Conservation (phyloP, 2,113 vertebrate genomes). For the Okapia johnstoni region DNA sequence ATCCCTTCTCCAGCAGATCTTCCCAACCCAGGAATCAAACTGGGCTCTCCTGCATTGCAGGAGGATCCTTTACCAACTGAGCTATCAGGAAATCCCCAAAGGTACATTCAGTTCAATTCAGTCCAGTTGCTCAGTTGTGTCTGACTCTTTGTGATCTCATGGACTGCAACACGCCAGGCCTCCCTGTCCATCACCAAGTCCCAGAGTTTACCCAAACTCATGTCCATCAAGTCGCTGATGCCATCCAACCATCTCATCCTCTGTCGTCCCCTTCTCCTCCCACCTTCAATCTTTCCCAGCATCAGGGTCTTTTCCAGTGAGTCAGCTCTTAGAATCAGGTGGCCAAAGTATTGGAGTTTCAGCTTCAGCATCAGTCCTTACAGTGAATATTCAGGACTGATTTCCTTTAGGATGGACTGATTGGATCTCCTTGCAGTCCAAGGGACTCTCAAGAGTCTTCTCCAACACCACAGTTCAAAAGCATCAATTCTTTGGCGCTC, state of each 20-base stretch:
- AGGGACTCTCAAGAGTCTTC: background rate
- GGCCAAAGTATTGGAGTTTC: background rate
- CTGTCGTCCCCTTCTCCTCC: background rate
- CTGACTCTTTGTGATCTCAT: accelerated
- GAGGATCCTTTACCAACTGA: background rate
- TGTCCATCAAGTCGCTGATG: background rate
- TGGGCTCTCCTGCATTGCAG: background rate
- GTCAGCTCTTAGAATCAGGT: accelerated
- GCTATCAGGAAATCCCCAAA: background rate
- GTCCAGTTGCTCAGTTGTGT: background rate
- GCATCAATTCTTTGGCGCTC: accelerated
- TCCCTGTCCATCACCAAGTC: background rate
- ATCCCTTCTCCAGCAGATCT: background rate
- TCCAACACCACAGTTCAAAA: background rate
- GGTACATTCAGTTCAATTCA: background rate
- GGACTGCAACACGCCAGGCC: accelerated
- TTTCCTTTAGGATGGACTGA: background rate
- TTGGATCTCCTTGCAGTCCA: background rate
- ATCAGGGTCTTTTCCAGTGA: background rate
- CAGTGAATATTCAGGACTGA: background rate
- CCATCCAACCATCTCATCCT: background rate
- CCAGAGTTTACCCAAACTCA: background rate
- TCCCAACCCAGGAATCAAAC: background rate
- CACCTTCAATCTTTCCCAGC: background rate
- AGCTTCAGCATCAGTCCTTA: background rate